Evolutionary conservation across 2,888 invertebrate species (phyloP).

Genomic region (Dynastes hyllus): DNA sequence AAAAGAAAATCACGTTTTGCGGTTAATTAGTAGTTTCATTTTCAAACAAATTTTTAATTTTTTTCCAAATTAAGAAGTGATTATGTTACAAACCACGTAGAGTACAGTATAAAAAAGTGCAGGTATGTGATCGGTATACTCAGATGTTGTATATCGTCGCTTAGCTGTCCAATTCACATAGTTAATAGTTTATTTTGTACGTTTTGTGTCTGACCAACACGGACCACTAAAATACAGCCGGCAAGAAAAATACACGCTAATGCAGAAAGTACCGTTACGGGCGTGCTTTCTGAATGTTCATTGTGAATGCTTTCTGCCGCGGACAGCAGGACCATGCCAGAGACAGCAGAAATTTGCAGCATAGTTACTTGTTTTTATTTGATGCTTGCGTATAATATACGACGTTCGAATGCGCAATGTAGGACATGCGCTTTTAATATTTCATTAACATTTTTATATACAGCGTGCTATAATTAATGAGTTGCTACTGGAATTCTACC

Average conservation of each 20-base stretch:
- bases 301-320: constrained; percentile 31
- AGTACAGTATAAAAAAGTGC: background rate
- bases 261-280: constrained; percentile 49
- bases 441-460: background rate
- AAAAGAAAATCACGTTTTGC: too few species aligned
- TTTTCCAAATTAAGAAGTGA: background rate
- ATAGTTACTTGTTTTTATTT: constrained; percentile 22
- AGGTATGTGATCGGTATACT: background rate
- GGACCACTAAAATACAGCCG: constrained; percentile 58
- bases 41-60: background rate
- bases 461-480: too few species aligned
- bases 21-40: too few species aligned
- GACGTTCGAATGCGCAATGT: background rate
- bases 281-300: constrained; percentile 26
- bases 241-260: constrained; percentile 50
- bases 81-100: background rate
- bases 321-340: constrained; percentile 21
- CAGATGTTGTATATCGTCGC: background rate
- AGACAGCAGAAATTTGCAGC: constrained; percentile 18
- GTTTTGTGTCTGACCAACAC: constrained; percentile 60
- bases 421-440: constrained; percentile 7
- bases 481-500: too few species aligned
- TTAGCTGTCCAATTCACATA: constrained; percentile 62
- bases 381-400: constrained; percentile 12
- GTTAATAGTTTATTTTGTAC: constrained; percentile 59